Evolutionary conservation across 1,140 invertebrate genomes (phyloP).

Genomic region (Caenorhabditis elegans): DNA sequence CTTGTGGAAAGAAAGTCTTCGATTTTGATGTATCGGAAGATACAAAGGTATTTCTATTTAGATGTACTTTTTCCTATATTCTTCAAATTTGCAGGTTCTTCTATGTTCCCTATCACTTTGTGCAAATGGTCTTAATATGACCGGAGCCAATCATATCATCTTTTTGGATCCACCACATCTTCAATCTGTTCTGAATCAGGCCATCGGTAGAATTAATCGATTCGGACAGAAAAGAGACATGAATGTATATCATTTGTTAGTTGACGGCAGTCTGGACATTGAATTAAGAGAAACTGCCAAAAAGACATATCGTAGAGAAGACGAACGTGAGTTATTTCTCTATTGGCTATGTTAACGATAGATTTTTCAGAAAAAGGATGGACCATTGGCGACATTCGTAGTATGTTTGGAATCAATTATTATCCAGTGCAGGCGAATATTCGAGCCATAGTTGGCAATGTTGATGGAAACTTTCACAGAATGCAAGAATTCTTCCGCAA

Average conservation of each 20-base stretch:
- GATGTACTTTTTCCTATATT: not conserved
- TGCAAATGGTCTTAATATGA: not conserved
- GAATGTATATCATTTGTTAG: not conserved
- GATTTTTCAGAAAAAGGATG: not conserved
- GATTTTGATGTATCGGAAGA: not conserved
- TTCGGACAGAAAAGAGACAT: not conserved
- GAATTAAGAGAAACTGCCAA: constrained; percentile 9
- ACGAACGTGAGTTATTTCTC: not conserved
- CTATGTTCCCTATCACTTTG: not conserved
- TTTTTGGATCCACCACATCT: constrained; percentile 7
- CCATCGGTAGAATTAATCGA: not conserved
- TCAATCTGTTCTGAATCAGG: constrained; percentile 11
- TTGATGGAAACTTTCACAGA: not conserved
- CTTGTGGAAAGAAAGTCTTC: not conserved
- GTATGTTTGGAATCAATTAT: not conserved
- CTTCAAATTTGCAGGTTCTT: not conserved
- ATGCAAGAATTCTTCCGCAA: too few relatives aligned
- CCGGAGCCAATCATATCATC: not conserved
- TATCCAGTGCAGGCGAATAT: not conserved
- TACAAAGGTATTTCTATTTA: not conserved
- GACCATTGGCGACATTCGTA: not conserved
- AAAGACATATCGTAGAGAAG: not conserved
- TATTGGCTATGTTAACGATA: too few relatives aligned
- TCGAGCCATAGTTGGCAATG: too few relatives aligned
- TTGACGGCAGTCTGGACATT: not conserved